Evolutionary conservation across 2,888 invertebrate species (phyloP).

Genomic region (Spodoptera picta): DNA sequence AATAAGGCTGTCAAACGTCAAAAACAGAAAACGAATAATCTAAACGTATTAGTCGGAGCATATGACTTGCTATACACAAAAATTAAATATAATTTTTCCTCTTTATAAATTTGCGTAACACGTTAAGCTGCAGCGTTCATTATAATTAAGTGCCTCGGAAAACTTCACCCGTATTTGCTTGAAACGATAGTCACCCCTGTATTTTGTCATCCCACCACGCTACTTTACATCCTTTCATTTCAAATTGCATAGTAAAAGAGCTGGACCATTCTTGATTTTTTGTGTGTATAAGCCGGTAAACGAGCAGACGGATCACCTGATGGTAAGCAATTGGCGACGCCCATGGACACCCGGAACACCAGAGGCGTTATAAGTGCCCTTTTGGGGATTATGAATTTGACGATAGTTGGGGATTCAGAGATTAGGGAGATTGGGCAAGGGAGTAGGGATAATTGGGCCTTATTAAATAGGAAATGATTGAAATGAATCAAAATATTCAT

Average conservation of each 20-base stretch:
- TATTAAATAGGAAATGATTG: neutral
- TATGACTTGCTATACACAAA: constrained; percentile 66
- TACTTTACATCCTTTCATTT: constrained; percentile 46
- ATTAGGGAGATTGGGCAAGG: no score
- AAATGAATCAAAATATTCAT: no score
- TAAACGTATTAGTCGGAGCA: constrained; percentile 57
- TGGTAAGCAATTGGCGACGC: no score
- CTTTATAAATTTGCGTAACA: constrained; percentile 76
- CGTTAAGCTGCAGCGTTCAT: constrained; percentile 71
- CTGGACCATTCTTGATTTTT: constrained; percentile 8
- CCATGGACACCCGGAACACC: no score
- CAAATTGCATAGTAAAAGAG: constrained; percentile 61
- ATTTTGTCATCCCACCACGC: constrained; percentile 49
- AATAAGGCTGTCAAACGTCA: constrained; percentile 51
- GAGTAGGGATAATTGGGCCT: no score
- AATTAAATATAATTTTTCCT: constrained; percentile 70
- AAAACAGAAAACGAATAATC: constrained; percentile 69
- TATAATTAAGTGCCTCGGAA: constrained; percentile 63
- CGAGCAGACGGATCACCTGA: no score
- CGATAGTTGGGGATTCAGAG: no score
- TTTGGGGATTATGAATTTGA: no score
- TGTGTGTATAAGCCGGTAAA: no score
- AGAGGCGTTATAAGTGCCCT: no score
- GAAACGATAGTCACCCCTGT: constrained; percentile 73
- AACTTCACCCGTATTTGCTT: constrained; percentile 67